Percentiles rank a stretch among this genome's conserved stretches.
These are phyloP conservation scores for Drosophila putrida DNA, from an alignment of 2,888 invertebrate genomes.

Conservation along the genomic window DNA sequence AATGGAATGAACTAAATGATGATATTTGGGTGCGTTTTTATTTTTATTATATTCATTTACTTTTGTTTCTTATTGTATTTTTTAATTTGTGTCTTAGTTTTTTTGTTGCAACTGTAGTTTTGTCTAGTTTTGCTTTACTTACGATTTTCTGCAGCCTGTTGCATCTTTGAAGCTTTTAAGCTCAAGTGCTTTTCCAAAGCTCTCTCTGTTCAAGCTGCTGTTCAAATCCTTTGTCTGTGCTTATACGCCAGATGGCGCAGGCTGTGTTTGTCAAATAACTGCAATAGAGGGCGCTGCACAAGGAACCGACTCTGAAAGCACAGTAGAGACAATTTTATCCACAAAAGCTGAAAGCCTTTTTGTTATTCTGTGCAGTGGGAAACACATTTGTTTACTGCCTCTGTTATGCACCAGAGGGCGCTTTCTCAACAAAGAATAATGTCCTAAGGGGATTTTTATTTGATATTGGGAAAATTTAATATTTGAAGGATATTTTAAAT, in stretches of 20 bases:
- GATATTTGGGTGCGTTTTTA: slow-evolving; percentile 84
- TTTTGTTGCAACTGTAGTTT: slow-evolving; percentile 25
- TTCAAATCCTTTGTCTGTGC: not conserved
- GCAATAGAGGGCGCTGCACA: slow-evolving; percentile 1
- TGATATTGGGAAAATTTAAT: not conserved
- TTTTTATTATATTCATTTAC: slow-evolving; percentile 24
- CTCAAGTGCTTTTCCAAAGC: slow-evolving; percentile 10
- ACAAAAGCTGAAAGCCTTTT: not conserved
- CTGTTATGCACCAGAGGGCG: not conserved
- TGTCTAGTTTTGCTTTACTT: not conserved
- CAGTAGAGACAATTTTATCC: not conserved
- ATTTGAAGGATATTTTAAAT: no score
- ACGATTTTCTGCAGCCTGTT: slow-evolving; percentile 31
- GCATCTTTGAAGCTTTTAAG: slow-evolving; percentile 30
- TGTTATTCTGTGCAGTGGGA: not conserved
- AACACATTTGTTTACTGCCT: not conserved
- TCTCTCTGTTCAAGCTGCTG: not conserved
- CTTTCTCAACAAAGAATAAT: not conserved
- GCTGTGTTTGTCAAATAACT: not conserved
- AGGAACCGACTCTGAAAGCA: not conserved
- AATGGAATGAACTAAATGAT: slow-evolving; percentile 79
- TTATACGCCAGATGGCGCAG: slow-evolving; percentile 24
- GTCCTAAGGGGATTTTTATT: not conserved
- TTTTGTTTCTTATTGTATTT: slow-evolving; percentile 16
- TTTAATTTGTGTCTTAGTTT: not conserved